phyloP scores from a whole-genome alignment of 1,140 invertebrate species.

The Plectus sambesii region DNA sequence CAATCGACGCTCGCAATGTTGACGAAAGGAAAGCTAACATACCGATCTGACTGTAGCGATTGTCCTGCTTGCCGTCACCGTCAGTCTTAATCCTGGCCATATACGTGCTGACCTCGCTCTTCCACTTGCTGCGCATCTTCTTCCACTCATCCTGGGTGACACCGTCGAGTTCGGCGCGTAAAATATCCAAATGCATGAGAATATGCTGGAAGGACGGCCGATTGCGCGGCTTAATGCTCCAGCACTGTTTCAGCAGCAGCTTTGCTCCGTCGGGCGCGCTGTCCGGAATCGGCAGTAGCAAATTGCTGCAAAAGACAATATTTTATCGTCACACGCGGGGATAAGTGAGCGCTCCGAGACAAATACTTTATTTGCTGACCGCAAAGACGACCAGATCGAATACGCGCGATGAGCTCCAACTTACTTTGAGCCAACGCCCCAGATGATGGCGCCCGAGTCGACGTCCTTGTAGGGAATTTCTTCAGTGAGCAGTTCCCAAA shows the following conservation, averaged over 20 bases:
- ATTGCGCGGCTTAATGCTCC: constrained; percentile 76
- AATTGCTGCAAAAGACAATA: constrained; percentile 55
- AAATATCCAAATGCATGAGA: constrained; percentile 72
- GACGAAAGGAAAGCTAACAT: too few species aligned
- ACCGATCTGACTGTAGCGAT: too few species aligned
- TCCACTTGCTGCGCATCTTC: constrained; percentile 25
- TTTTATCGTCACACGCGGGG: too few species aligned
- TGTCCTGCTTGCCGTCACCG: too few species aligned
- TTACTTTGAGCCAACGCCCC: constrained; percentile 71
- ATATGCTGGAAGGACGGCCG: constrained; percentile 88
- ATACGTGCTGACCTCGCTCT: constrained; percentile 16
- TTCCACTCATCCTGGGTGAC: constrained; percentile 44
- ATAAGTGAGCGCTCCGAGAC: too few species aligned
- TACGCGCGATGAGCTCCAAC: too few species aligned
- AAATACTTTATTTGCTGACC: too few species aligned
- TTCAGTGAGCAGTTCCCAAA: constrained; percentile 91
- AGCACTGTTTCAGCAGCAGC: constrained; percentile 79
- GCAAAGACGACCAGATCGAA: too few species aligned
- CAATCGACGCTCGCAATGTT: too few species aligned
- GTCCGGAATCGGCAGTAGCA: constrained; percentile 74
- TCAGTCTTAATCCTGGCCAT: not conserved
- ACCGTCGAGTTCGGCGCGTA: constrained; percentile 62
- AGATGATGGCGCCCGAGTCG: constrained; percentile 91
- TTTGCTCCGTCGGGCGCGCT: constrained; percentile 67
- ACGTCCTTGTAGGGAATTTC: constrained; percentile 92